A percentile compares a stretch with the other conserved stretches of the same genome.
phyloP scores from a whole-genome alignment of 2,797 vertebrate species.

The Peromyscus eremicus region DNA sequence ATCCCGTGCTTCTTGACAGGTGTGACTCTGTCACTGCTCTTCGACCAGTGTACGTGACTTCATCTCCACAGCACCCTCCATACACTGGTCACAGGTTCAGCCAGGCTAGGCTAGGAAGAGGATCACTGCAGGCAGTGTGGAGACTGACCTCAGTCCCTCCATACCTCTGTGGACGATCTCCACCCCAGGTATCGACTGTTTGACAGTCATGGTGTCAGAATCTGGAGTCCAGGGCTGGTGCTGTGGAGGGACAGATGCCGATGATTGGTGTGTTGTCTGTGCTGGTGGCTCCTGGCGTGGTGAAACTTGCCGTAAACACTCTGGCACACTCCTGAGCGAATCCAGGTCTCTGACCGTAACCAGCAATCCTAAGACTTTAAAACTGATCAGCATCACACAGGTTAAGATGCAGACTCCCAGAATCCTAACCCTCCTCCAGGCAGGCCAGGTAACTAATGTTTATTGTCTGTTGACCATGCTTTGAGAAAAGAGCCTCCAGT shows the following conservation, averaged over 20 bases:
- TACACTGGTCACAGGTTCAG: background rate
- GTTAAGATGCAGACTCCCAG: slow-evolving; percentile 16
- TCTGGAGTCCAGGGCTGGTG: background rate
- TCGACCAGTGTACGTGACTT: background rate
- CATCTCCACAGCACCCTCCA: background rate
- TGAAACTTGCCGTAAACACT: background rate
- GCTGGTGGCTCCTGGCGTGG: background rate
- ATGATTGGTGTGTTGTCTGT: background rate
- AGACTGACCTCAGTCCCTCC: background rate
- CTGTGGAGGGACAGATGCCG: background rate
- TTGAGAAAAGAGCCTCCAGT: background rate
- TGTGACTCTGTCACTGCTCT: background rate
- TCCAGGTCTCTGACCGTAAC: background rate
- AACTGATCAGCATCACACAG: background rate
- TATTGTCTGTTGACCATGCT: background rate
- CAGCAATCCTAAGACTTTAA: background rate
- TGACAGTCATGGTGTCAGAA: background rate
- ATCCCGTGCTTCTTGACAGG: background rate
- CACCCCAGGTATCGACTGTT: background rate
- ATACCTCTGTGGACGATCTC: background rate
- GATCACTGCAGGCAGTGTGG: background rate
- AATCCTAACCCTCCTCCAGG: background rate
- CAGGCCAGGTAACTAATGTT: background rate
- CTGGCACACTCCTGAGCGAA: background rate
- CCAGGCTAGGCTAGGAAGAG: background rate